These are phyloP conservation scores for Rhadinocentrus ornatus DNA, from an alignment of 2,797 vertebrate genomes.

Conservation along the genomic window DNA sequence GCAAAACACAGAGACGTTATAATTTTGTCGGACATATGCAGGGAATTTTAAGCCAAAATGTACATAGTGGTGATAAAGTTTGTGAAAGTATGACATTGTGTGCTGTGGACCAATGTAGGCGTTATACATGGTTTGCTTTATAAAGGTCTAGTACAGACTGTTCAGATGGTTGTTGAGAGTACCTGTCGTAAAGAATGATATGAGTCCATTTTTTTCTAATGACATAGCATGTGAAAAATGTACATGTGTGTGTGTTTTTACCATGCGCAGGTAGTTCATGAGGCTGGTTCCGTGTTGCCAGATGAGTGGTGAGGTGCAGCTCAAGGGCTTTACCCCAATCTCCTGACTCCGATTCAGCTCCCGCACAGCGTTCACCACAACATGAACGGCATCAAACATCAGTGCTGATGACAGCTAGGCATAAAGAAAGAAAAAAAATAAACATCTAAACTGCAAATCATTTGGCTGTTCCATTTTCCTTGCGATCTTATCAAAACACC, in stretches of 20 bases:
- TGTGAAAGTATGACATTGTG: background rate
- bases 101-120: background rate
- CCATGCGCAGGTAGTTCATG: constrained; percentile 93
- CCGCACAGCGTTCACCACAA: constrained; percentile 89
- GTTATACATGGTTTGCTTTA: background rate
- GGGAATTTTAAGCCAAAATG: too few species aligned
- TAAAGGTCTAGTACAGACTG: background rate
- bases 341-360: constrained; percentile 94
- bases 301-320: constrained; percentile 87
- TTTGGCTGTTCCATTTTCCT: background rate
- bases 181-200: background rate
- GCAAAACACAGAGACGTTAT: background rate
- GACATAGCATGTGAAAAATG: background rate
- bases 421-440: background rate
- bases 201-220: background rate
- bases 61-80: background rate
- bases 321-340: constrained; percentile 89
- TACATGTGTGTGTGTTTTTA: constrained; percentile 43
- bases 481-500: background rate
- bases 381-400: constrained; percentile 92
- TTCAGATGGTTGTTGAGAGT: background rate
- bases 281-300: constrained; percentile 92
- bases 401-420: constrained; percentile 88
- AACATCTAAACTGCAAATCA: background rate
- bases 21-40: background rate